Evolutionary conservation across 2,113 vertebrate genomes (phyloP).

Genomic region (Chionis minor): DNA sequence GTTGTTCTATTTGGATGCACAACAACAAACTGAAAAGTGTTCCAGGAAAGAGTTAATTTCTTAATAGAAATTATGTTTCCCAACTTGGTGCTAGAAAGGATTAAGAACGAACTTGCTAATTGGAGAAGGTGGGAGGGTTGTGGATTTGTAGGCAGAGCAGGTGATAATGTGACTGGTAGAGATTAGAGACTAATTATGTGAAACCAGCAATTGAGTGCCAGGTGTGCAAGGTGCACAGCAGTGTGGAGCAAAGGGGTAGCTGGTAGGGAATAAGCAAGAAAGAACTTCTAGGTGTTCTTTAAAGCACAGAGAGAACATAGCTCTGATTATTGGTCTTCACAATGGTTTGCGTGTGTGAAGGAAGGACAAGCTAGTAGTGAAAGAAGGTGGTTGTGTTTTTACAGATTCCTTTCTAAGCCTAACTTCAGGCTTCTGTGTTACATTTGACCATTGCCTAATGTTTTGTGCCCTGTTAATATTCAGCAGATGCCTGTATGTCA

Average conservation of each 20-base stretch:
- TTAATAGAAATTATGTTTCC: not conserved
- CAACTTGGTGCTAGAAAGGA: not conserved
- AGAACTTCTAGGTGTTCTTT: not conserved
- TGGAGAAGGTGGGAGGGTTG: not conserved
- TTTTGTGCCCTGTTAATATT: not conserved
- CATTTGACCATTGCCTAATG: not conserved
- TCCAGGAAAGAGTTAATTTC: not conserved
- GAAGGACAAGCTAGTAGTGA: not conserved
- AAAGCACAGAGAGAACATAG: accelerated
- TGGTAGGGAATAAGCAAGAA: not conserved
- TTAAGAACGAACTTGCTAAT: not conserved
- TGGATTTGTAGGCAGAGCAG: not conserved
- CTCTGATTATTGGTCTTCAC: not conserved
- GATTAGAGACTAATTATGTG: not conserved
- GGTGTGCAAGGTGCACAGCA: not conserved
- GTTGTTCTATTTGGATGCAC: not conserved
- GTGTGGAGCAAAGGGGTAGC: not conserved
- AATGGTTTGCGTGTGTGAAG: not conserved
- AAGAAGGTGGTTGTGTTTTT: not conserved
- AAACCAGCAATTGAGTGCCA: not conserved
- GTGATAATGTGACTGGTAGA: not conserved
- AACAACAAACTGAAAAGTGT: not conserved
- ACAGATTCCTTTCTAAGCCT: not conserved
- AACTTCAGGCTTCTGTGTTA: not conserved
- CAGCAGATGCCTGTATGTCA: not conserved